Evolutionary conservation across 2,797 vertebrate genomes (phyloP).

Genomic region (Zalophus californianus): DNA sequence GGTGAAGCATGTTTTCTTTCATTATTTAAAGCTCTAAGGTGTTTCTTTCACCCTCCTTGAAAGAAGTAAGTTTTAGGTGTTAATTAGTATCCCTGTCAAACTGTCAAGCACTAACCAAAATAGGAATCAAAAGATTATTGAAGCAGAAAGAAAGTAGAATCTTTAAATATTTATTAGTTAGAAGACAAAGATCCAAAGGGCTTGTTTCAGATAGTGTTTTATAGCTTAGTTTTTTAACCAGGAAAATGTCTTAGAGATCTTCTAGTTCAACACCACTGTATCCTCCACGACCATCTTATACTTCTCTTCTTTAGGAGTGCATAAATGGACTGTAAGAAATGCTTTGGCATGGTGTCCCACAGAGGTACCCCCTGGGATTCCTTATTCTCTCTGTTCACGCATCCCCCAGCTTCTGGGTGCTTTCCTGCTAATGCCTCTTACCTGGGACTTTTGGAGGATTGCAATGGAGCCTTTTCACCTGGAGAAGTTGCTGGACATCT

Average conservation of each 20-base stretch:
- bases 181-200: neutral
- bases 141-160: neutral
- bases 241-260: neutral
- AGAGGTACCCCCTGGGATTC: neutral
- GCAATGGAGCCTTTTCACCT: neutral
- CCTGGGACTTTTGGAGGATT: neutral
- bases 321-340: accelerated
- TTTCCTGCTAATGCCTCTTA: neutral
- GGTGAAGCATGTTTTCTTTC: neutral
- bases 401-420: no score
- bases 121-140: neutral
- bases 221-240: neutral
- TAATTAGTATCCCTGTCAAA: neutral
- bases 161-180: neutral
- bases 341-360: neutral
- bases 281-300: neutral
- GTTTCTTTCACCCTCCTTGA: neutral
- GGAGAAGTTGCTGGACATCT: neutral
- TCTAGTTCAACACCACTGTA: neutral
- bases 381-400: neutral
- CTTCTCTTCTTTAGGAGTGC: neutral
- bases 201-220: neutral
- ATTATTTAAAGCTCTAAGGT: neutral
- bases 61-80: neutral
- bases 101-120: neutral